Evolutionary conservation across 1,140 invertebrate genomes (phyloP).

Genomic region (Nilaparvata lugens): DNA sequence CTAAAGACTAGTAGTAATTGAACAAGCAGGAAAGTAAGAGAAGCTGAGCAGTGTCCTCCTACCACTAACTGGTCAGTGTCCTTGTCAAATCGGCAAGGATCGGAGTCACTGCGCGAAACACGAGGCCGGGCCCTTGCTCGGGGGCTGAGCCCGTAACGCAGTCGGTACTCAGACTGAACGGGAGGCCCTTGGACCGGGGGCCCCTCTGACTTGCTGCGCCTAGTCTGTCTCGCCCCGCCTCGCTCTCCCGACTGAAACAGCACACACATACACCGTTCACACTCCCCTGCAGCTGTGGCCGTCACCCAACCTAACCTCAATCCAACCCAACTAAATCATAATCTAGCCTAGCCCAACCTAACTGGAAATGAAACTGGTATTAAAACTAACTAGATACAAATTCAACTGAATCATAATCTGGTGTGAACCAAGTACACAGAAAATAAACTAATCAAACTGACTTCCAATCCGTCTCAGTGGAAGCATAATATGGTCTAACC

Average conservation of each 20-base stretch:
- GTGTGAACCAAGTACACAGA: no score
- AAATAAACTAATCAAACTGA: no score
- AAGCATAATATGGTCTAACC: no score
- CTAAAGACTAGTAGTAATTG: background rate
- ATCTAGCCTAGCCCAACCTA: no score
- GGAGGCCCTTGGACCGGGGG: conserved; percentile 43
- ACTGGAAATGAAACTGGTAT: no score
- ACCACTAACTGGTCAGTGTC: conserved; percentile 11
- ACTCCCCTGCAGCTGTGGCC: no score
- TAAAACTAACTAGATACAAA: no score
- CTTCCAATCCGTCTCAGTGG: no score
- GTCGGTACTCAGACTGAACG: conserved; percentile 38
- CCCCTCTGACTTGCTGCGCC: conserved; percentile 62
- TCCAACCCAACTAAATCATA: no score
- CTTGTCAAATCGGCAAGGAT: conserved; percentile 21
- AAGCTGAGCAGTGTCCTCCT: conserved; percentile 21
- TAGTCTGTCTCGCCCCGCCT: conserved; percentile 36
- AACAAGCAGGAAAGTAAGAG: background rate
- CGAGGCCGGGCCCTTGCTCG: conserved; percentile 5
- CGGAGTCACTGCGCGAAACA: conserved; percentile 22
- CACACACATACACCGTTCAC: conserved; percentile 29
- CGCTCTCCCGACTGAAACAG: conserved; percentile 45
- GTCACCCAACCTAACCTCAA: no score
- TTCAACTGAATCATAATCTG: no score
- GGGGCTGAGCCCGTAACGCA: conserved; percentile 13